These are phyloP conservation scores for Corvus hawaiiensis DNA, from an alignment of 2,113 vertebrate genomes.

Conservation along the genomic window DNA sequence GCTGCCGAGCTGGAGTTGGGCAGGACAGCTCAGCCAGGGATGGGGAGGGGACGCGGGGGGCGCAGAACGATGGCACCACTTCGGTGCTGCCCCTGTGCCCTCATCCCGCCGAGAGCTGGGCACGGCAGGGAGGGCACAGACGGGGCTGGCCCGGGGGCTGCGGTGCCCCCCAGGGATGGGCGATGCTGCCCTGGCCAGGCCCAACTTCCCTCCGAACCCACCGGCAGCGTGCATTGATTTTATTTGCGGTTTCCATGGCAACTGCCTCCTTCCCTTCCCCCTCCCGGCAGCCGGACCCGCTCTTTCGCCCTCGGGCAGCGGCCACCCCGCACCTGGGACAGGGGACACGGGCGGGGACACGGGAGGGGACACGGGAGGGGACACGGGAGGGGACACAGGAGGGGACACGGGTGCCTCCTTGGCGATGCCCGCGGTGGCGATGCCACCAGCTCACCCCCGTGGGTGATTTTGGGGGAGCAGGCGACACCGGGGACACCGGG, in stretches of 20 bases:
- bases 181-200: neutral
- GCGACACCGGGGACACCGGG: neutral
- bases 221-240: constrained; percentile 25
- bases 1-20: accelerated
- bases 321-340: neutral
- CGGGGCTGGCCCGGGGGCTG: neutral
- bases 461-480: neutral
- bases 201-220: neutral
- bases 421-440: neutral
- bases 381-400: neutral
- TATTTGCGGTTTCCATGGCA: constrained; percentile 53
- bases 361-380: neutral
- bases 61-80: accelerated
- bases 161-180: accelerated
- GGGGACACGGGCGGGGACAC: neutral
- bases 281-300: neutral
- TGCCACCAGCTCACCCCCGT: neutral
- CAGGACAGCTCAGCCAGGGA: accelerated
- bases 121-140: accelerated
- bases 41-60: neutral
- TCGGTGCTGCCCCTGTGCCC: accelerated
- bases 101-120: accelerated
- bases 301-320: neutral
- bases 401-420: neutral
- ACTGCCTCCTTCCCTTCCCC: constrained; percentile 50